Conservation (phyloP, 2,113 vertebrate species). For the Lepus europaeus region DNA sequence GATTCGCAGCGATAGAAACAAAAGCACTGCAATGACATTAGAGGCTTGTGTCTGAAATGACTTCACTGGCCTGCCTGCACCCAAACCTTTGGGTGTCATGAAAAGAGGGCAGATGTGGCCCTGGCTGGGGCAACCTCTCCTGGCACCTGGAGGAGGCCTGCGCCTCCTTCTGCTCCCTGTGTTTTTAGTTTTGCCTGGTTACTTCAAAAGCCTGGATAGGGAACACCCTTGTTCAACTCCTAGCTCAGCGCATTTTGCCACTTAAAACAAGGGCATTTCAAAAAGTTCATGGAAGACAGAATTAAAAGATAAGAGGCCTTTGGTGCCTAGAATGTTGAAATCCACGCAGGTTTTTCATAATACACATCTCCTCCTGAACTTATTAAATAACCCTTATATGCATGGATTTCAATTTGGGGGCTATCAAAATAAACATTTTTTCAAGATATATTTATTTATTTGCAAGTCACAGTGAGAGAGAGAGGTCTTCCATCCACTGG, state of each 20-base stretch:
- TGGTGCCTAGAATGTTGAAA: too few species aligned
- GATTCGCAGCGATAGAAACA: background rate
- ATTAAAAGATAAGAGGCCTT: too few species aligned
- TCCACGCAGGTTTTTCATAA: too few species aligned
- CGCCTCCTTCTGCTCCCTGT: background rate
- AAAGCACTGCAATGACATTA: background rate
- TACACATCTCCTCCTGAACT: too few species aligned
- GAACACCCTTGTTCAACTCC: background rate
- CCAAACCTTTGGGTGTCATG: background rate
- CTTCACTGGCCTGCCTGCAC: background rate
- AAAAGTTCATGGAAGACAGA: too few species aligned
- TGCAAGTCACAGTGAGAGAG: too few species aligned
- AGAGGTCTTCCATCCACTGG: too few species aligned
- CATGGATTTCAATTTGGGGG: too few species aligned
- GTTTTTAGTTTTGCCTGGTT: background rate
- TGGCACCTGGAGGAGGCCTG: background rate
- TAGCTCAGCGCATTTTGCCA: constrained; percentile 14
- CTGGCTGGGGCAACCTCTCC: background rate
- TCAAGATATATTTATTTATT: too few species aligned
- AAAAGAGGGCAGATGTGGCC: constrained; percentile 13
- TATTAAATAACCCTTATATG: too few species aligned
- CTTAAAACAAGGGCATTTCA: background rate
- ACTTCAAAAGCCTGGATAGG: background rate
- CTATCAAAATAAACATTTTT: too few species aligned
- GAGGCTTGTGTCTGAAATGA: constrained; percentile 42